A percentile compares a stretch with the other conserved stretches of the same genome.
Evolutionary conservation across 2,888 invertebrate genomes (phyloP).

Genomic region (Torymus aiolomorphi): DNA sequence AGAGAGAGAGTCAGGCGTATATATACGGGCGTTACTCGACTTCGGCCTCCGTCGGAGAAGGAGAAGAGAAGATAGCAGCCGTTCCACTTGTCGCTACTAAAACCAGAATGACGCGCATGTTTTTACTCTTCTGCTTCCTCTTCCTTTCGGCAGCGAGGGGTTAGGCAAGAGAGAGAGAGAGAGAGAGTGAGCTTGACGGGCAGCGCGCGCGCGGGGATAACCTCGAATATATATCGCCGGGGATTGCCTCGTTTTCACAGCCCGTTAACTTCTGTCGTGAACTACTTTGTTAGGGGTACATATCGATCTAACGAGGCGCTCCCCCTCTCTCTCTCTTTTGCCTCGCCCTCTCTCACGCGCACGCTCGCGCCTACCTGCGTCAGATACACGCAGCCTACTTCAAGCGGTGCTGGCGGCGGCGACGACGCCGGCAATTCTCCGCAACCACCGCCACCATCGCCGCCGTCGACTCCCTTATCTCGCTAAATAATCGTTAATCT

Average conservation of each 20-base stretch:
- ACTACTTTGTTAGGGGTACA: constrained; percentile 51
- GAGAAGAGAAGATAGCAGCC: background rate
- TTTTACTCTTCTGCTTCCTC: constrained; percentile 19
- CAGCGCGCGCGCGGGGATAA: constrained; percentile 3
- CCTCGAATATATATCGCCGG: constrained; percentile 30
- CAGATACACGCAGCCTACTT: background rate
- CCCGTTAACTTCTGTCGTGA: constrained; percentile 54
- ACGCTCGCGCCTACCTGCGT: background rate
- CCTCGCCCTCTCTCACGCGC: background rate
- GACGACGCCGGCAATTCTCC: no score
- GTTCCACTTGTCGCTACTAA: constrained; percentile 16
- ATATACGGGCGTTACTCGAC: background rate
- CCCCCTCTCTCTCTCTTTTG: constrained; percentile 1
- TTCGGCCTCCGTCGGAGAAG: background rate
- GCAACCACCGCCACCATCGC: no score
- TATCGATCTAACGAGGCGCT: constrained; percentile 48
- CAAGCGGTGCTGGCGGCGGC: no score
- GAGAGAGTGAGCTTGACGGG: no score
- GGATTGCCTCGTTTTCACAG: constrained; percentile 51
- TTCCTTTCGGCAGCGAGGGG: background rate
- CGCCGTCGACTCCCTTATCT: background rate
- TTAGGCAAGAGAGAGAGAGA: no score
- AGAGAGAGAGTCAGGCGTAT: no score
- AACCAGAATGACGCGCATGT: constrained; percentile 44
- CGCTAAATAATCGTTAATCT: constrained; percentile 15